A percentile compares a stretch with the other conserved stretches of the same genome.
Evolutionary conservation across 2,888 invertebrate genomes (phyloP).

Genomic region (Andrena bucephala): DNA sequence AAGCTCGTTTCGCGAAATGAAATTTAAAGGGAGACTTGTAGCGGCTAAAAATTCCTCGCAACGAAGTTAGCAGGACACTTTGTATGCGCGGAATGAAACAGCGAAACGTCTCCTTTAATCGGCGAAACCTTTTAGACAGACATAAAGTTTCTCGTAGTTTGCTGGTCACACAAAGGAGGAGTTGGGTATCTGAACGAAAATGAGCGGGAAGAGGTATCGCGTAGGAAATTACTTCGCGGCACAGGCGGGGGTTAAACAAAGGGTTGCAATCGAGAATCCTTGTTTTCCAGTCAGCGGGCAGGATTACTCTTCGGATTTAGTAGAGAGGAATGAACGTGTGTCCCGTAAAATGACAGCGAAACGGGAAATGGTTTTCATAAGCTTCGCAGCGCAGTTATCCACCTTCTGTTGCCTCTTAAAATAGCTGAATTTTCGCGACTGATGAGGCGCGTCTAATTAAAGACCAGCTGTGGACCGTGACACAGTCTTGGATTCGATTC

Average conservation of each 20-base stretch:
- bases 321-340: constrained; percentile 19
- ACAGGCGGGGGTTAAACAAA: constrained; percentile 33
- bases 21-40: not conserved
- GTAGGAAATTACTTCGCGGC: constrained; percentile 48
- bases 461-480: too few species aligned
- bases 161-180: constrained; percentile 23
- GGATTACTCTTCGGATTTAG: constrained; percentile 19
- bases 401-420: not conserved
- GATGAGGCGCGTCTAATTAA: not conserved
- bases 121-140: constrained; percentile 41
- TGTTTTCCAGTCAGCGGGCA: constrained; percentile 16
- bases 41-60: not conserved
- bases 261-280: constrained; percentile 35
- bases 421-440: not conserved
- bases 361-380: constrained; percentile 13
- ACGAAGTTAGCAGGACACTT: constrained; percentile 27
- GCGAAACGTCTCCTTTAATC: constrained; percentile 43
- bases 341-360: not conserved
- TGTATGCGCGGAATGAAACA: constrained; percentile 27
- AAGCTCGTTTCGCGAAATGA: constrained; percentile 1
- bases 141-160: constrained; percentile 37
- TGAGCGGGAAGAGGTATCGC: constrained; percentile 7
- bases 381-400: not conserved
- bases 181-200: constrained; percentile 44
- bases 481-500: too few species aligned